Evolutionary conservation across 2,888 invertebrate species (phyloP).

Genomic region (Dryococelus australis): DNA sequence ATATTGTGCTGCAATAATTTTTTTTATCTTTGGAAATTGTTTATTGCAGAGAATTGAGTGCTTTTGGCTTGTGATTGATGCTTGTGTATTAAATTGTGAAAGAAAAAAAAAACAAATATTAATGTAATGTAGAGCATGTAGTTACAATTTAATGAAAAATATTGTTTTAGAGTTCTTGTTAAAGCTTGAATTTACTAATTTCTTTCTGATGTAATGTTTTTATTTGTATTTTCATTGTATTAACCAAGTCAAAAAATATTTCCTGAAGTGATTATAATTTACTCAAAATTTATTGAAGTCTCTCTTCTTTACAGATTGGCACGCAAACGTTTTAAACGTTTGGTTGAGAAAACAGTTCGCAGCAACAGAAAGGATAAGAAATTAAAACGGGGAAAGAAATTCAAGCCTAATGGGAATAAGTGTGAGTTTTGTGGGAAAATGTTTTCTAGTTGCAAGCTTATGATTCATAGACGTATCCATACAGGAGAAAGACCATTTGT

Average conservation of each 20-base stretch:
- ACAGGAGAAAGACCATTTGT: constrained; percentile 42
- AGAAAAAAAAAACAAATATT: no score
- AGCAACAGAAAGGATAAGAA: constrained; percentile 7
- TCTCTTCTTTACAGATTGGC: constrained; percentile 44
- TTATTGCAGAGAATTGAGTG: no score
- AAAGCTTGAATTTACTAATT: background rate
- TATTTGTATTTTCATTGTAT: background rate
- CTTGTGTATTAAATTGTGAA: no score
- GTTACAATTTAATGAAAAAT: background rate
- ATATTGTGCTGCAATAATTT: no score
- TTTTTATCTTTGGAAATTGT: no score
- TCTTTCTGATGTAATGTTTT: background rate
- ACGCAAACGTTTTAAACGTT: constrained; percentile 32
- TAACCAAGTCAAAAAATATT: background rate
- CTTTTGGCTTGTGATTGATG: no score
- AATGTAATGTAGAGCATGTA: no score
- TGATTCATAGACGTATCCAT: constrained; percentile 42
- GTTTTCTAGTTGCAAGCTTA: constrained; percentile 40
- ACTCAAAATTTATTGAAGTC: constrained; percentile 34
- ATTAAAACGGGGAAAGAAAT: constrained; percentile 27
- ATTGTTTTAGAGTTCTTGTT: background rate
- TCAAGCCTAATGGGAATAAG: constrained; percentile 12
- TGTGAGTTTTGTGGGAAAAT: constrained; percentile 44
- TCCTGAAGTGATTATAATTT: background rate
- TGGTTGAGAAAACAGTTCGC: background rate